Conservation (phyloP, 2,888 invertebrate species). For the Ariolimax columbianus region DNA sequence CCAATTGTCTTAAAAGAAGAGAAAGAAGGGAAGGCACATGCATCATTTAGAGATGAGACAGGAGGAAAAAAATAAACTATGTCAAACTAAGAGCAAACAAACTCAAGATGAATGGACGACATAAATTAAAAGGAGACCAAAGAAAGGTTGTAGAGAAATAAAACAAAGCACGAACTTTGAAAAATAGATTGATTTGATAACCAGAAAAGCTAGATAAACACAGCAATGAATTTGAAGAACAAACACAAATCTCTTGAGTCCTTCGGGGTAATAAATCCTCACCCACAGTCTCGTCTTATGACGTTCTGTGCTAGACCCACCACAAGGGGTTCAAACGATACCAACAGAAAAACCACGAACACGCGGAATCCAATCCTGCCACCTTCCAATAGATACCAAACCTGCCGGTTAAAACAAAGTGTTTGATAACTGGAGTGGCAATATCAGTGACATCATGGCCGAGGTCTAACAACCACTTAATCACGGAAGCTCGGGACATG, state of each 20-base stretch:
- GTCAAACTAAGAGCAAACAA: background rate
- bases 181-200: background rate
- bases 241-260: background rate
- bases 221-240: background rate
- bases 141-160: background rate
- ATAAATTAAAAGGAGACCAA: background rate
- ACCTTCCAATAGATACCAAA: slow-evolving; percentile 5
- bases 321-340: background rate
- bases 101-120: background rate
- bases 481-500: background rate
- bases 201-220: background rate
- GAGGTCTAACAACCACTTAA: slow-evolving; percentile 29
- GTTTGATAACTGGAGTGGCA: slow-evolving; percentile 27
- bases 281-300: background rate
- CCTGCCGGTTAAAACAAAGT: slow-evolving; percentile 30
- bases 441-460: slow-evolving; percentile 25
- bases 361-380: background rate
- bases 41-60: too few relatives aligned
- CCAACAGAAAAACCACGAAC: slow-evolving; percentile 23
- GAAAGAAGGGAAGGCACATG: too few relatives aligned
- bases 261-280: background rate
- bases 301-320: background rate
- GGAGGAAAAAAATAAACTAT: too few relatives aligned
- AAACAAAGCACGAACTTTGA: background rate
- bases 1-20: too few relatives aligned